Percentiles rank a stretch among this genome's conserved stretches.
These are phyloP conservation scores for Agrochola lychnidis DNA, from an alignment of 2,888 invertebrate genomes.

Conservation along the genomic window DNA sequence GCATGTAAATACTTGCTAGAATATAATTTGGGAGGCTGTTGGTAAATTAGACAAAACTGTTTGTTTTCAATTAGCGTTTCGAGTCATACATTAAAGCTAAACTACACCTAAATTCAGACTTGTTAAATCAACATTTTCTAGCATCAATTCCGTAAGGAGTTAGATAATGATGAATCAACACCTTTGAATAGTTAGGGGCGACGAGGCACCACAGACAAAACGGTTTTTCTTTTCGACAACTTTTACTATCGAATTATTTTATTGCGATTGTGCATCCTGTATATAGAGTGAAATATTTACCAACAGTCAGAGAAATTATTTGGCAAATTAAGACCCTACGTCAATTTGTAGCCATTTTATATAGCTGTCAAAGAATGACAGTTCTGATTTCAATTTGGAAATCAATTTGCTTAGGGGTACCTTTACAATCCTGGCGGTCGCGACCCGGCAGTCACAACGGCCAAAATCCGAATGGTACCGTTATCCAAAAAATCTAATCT, in stretches of 20 bases:
- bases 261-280: no score
- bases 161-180: slow-evolving; percentile 22
- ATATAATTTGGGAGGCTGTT: not conserved
- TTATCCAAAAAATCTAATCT: no score
- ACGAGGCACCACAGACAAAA: no score
- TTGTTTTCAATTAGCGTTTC: slow-evolving; percentile 34
- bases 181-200: no score
- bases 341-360: not conserved
- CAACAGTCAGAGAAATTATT: not conserved
- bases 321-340: not conserved
- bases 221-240: no score
- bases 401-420: no score
- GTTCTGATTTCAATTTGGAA: not conserved
- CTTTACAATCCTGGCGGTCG: no score
- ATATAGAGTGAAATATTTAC: not conserved
- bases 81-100: slow-evolving; percentile 10
- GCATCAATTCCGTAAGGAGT: not conserved
- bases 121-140: slow-evolving; percentile 18
- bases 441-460: no score
- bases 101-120: slow-evolving; percentile 10
- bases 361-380: not conserved
- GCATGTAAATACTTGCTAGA: not conserved
- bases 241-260: no score
- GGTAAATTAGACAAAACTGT: slow-evolving; percentile 23
- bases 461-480: no score